A percentile compares a stretch with the other conserved stretches of the same genome.
Conservation (phyloP, 2,797 vertebrate species). For the Valencia hispanica region DNA sequence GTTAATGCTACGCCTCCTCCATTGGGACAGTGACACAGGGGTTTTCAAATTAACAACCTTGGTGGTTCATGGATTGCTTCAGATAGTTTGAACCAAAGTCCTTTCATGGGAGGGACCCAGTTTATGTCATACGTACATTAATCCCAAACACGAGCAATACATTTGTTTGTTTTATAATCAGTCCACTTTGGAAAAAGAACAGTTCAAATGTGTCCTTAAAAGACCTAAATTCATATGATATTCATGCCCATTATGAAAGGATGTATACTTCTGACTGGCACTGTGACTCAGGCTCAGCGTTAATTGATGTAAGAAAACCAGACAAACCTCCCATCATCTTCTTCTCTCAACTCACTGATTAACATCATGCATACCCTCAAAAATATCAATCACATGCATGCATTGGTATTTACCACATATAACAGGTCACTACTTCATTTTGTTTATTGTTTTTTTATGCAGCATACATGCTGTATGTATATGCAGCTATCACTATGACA, state of each 20-base stretch:
- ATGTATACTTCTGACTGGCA: conserved; percentile 21
- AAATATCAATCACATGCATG: conserved; percentile 50
- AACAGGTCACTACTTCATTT: not conserved
- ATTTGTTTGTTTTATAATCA: not conserved
- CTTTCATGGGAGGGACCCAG: not conserved
- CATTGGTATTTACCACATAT: conserved; percentile 14
- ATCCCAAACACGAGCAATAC: not conserved
- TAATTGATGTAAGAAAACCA: conserved; percentile 49
- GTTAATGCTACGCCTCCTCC: not conserved
- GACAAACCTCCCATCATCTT: conserved; percentile 19
- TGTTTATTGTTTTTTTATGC: conserved; percentile 10
- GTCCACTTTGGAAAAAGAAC: not conserved
- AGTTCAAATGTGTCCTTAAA: not conserved
- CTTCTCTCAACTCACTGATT: conserved; percentile 23
- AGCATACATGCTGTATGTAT: not conserved
- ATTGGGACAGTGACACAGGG: not conserved
- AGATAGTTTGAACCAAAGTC: not conserved
- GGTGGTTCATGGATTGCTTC: not conserved
- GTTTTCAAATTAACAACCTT: not conserved
- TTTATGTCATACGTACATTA: not conserved
- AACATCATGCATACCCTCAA: conserved; percentile 53
- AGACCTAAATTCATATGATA: not conserved
- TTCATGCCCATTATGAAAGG: not conserved
- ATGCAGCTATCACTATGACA: conserved; percentile 17
- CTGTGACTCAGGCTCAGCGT: conserved; percentile 50